A percentile compares a stretch with the other conserved stretches of the same genome.
phyloP scores from a whole-genome alignment of 2,888 invertebrate species.

The Boloria euphrosyne region DNA sequence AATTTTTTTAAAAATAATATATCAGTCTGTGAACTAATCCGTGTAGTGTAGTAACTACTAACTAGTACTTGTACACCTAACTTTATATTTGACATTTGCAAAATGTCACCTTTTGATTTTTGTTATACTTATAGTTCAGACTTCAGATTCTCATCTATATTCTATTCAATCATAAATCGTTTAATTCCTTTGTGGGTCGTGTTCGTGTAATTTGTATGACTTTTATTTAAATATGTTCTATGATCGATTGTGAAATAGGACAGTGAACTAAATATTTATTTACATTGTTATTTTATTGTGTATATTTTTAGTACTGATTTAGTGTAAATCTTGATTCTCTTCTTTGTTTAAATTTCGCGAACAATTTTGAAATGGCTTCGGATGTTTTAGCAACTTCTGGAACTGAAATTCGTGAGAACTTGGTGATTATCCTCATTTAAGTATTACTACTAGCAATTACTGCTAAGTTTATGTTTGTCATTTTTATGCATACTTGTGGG shows the following conservation, averaged over 20 bases:
- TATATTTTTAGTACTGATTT: neutral
- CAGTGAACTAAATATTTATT: neutral
- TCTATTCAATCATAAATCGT: conserved; percentile 3
- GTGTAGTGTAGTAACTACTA: too few species aligned
- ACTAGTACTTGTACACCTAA: too few species aligned
- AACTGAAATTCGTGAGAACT: conserved; percentile 70
- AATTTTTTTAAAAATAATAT: too few species aligned
- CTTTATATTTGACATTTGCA: conserved; percentile 2
- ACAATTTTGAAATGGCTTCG: conserved; percentile 56
- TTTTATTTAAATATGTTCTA: conserved; percentile 4
- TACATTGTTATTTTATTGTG: neutral
- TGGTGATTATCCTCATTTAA: conserved; percentile 56
- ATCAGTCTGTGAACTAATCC: too few species aligned
- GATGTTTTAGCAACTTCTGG: conserved; percentile 59
- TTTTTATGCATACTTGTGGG: neutral
- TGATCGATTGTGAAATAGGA: conserved; percentile 9
- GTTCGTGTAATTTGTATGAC: conserved; percentile 1
- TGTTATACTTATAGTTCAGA: neutral
- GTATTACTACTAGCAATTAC: conserved; percentile 5
- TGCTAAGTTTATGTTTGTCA: neutral
- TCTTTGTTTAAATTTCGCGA: neutral
- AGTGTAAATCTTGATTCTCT: neutral
- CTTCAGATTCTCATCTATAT: conserved; percentile 4
- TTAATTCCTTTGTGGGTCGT: conserved; percentile 14
- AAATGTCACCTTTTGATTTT: conserved; percentile 24